Percentiles rank a stretch among this genome's conserved stretches.
Evolutionary conservation across 2,888 invertebrate genomes (phyloP).

Genomic region (Ophion slaviceki): DNA sequence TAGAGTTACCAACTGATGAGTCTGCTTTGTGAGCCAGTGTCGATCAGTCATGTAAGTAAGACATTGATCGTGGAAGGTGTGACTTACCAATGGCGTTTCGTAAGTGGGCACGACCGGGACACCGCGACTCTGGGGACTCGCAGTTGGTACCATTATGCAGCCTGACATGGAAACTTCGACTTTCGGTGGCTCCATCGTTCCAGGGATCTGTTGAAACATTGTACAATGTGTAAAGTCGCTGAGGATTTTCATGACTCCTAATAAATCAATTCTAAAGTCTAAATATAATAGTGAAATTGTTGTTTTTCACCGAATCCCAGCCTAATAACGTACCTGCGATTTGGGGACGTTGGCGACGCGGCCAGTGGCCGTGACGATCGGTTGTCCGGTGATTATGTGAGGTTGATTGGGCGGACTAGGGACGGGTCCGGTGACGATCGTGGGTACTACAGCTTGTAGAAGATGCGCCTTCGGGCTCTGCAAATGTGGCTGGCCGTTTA

Average conservation of each 20-base stretch:
- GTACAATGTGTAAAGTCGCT: background rate
- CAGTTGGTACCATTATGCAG: conserved; percentile 85
- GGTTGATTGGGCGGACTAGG: conserved; percentile 86
- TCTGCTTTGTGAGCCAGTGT: too few species aligned
- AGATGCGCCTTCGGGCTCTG: conserved; percentile 83
- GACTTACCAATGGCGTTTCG: conserved; percentile 89
- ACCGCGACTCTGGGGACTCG: conserved; percentile 85
- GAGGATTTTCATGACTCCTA: background rate
- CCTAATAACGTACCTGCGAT: conserved; percentile 48
- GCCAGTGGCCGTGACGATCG: conserved; percentile 83
- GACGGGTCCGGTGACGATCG: conserved; percentile 85
- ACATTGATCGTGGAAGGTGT: background rate
- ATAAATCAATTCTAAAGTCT: background rate
- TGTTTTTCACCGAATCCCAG: background rate
- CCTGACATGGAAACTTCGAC: conserved; percentile 85
- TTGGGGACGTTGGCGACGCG: conserved; percentile 60
- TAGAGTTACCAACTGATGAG: background rate
- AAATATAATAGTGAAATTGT: background rate
- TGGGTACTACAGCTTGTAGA: conserved; percentile 83
- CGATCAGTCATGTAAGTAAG: background rate
- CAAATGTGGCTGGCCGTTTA: conserved; percentile 81
- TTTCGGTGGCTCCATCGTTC: conserved; percentile 85
- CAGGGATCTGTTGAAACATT: conserved; percentile 72
- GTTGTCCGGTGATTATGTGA: conserved; percentile 83
- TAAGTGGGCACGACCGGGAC: conserved; percentile 86